Percentiles rank a stretch among this genome's conserved stretches.
phyloP scores from a whole-genome alignment of 2,113 vertebrate genomes.

The Garra rufa region DNA sequence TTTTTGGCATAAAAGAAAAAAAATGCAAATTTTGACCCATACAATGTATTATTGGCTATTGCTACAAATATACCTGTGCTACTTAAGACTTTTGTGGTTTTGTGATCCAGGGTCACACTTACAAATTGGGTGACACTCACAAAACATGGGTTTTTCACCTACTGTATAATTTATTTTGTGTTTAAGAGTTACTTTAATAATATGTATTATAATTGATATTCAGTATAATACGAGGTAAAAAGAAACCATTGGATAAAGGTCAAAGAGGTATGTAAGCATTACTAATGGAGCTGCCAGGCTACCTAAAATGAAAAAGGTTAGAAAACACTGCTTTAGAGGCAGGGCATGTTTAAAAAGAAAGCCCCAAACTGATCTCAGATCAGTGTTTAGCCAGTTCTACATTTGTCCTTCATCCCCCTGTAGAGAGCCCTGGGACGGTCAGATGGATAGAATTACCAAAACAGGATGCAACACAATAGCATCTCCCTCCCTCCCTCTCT shows the following conservation, averaged over 20 bases:
- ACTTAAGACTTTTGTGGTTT: too few species aligned
- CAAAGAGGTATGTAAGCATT: neutral
- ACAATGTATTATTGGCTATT: too few species aligned
- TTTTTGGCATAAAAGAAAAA: too few species aligned
- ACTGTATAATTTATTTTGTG: neutral
- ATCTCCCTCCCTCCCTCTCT: conserved; percentile 41
- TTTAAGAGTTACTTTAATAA: neutral
- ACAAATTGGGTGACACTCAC: neutral
- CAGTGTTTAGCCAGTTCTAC: conserved; percentile 22
- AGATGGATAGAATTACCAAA: conserved; percentile 59
- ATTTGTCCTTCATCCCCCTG: neutral
- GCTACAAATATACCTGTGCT: too few species aligned
- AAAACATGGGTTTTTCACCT: neutral
- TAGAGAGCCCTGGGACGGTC: conserved; percentile 18
- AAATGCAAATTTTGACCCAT: too few species aligned
- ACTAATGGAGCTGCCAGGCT: neutral
- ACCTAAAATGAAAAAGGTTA: neutral
- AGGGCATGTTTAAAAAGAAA: neutral
- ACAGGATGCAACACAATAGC: conserved; percentile 64
- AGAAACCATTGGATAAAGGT: neutral
- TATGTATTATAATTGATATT: neutral
- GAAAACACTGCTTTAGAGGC: neutral
- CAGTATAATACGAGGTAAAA: neutral
- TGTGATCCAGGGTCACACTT: too few species aligned
- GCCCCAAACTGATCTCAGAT: conserved; percentile 1